Base-by-base conservation (phyloP, 2,888 invertebrate genomes). In the Noctua janthina region DNA sequence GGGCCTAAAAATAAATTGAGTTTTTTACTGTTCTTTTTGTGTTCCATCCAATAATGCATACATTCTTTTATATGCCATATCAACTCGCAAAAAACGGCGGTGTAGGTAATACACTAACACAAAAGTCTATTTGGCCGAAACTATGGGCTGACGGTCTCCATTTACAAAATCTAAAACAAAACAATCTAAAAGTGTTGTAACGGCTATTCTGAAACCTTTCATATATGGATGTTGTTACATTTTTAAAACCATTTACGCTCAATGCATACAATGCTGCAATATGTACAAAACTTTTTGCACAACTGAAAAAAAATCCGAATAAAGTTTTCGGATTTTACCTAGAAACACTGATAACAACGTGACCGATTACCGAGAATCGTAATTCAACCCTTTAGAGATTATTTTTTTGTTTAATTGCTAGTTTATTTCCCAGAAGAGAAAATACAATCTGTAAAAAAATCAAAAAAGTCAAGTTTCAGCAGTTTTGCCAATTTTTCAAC, bases 161-260 rank as follows among this genome's bases (percentile, higher is more conserved):
- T 88, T 85, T 85, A 78, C 59, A 79, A 85, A 88, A 85, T 76
- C 74, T 78, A 88, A 85, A 80, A 82, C 72, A 85, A 85, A 87
- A 85, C 81, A 76, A 81, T 72, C 51, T 69, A 86, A 86, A 78
- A 81, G 39, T 76, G 74, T 77, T 81, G 78, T 82, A 76, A 74
- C 54, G 71, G 70, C 74, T 78, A 82, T 85, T 80, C 69, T 59
- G 51, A 39, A 78, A 78, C 86, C 74, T 85, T 78, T 88, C 88
- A 85, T 80, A 77, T 74, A 29, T 66, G 54, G 51, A 77, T 73
- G 76, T 79, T 76, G 78, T 78, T 85, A 76, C 79, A 85, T 85
- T 88, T 87, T 88, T 80, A 80, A 87, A 87, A 71, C 76, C 74
- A 54, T 70, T 85, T 82, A 71, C 67, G 39, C 67, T 72, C 76